phyloP scores from a whole-genome alignment of 1,140 invertebrate species.

The Whitmania pigra region DNA sequence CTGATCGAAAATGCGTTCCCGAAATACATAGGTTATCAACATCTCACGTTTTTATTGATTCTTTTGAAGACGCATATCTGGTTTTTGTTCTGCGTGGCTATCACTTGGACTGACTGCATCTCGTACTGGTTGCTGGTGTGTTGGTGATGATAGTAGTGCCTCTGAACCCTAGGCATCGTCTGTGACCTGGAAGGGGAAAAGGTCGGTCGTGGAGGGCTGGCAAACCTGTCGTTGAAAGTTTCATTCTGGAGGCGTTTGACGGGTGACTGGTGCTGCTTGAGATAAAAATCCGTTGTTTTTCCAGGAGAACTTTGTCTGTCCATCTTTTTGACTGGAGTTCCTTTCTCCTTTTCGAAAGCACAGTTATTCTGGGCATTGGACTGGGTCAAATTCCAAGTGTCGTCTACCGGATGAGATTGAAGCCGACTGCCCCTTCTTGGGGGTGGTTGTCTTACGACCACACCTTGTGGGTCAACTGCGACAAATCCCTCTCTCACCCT shows the following conservation, averaged over 20 bases:
- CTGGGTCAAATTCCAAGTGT: not conserved
- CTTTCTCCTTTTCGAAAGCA: not conserved
- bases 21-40: too few relatives aligned
- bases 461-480: not conserved
- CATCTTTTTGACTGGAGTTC: not conserved
- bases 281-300: not conserved
- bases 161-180: too few relatives aligned
- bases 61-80: too few relatives aligned
- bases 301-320: not conserved
- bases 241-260: not conserved
- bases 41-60: too few relatives aligned
- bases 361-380: not conserved
- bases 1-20: too few relatives aligned
- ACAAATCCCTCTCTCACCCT: not conserved
- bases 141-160: too few relatives aligned
- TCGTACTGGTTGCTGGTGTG: too few relatives aligned
- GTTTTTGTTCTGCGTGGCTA: too few relatives aligned
- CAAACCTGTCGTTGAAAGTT: not conserved
- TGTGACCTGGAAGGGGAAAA: too few relatives aligned
- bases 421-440: not conserved
- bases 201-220: not conserved
- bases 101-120: too few relatives aligned
- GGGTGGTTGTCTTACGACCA: not conserved
- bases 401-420: not conserved
- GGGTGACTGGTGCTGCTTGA: not conserved